Evolutionary conservation across 2,888 invertebrate species (phyloP), one percentile per base, ranked within the genome.

Genomic region (Candidula unifasciata): DNA sequence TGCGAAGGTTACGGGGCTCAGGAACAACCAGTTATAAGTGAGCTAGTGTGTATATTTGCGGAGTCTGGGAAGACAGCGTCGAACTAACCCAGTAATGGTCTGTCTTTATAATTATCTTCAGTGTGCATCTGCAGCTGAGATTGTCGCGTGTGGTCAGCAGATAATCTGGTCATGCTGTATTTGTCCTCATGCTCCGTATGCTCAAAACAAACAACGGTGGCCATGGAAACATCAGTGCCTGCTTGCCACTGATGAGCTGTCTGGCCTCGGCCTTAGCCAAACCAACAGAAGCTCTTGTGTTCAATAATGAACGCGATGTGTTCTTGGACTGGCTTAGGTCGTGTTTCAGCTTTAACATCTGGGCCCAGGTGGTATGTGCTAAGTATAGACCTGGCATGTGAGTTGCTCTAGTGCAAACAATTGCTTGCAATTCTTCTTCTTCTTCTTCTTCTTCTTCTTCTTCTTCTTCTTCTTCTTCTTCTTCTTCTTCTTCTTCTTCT

Each of bases 201-300:
- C 44, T 44, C 44, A 44, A 44, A 27, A n/a, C 27, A 66, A 66
- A 66, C 66, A 66, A n/a, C 8, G n/a, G 66, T n/a, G 66, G n/a
- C 10, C 66, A 66, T 66, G 66, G 66, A 66, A 66, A 27, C 66
- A 66, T 66, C 13, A 27, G 6, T n/a, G 66, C 27, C n/a, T 27
- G 24, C 66, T n/a, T 24, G 6, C 27, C 66, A 66, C 66, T 0
- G 24, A 8, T n/a, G 66, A 10, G 66, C 27, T 66, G 44, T 66
- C n/a, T 66, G n/a, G 66, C 66, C n/a, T n/a, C 66, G 66, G 8
- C 66, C 27, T 8, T n/a, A 66, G 66, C 1, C n/a, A n/a, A 27
- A 66, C n/a, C 27, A n/a, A 66, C n/a, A 66, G n/a, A 66, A 24
- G 66, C 66, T 66, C 66, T n/a, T 66, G 3, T 66, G 66, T 66